Evolutionary conservation across 2,888 invertebrate genomes (phyloP).

Genomic region (Lasioglossum morio): DNA sequence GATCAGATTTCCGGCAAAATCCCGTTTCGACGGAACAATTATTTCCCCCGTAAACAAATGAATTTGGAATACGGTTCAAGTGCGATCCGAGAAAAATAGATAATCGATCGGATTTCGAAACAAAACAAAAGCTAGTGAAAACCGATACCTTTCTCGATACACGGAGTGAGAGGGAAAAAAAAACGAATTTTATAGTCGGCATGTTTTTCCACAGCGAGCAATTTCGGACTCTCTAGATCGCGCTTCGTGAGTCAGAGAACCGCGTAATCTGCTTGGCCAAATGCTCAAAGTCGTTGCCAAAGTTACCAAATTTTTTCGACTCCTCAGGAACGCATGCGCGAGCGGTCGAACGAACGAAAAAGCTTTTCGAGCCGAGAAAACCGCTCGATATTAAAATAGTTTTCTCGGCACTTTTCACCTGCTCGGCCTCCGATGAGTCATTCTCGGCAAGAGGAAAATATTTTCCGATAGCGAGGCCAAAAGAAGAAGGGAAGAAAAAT

Average conservation of each 20-base stretch:
- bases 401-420: conserved; percentile 5
- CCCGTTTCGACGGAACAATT: too few species aligned
- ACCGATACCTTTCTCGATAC: neutral
- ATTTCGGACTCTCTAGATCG: neutral
- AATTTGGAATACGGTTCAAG: neutral
- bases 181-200: neutral
- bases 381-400: neutral
- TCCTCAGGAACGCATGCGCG: neutral
- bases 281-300: neutral
- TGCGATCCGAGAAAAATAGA: neutral
- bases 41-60: too few species aligned
- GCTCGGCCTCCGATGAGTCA: neutral
- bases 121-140: neutral
- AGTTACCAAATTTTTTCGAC: neutral
- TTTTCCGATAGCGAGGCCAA: neutral
- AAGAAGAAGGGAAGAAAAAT: neutral
- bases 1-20: too few species aligned
- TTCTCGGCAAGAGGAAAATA: neutral
- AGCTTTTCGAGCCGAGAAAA: neutral
- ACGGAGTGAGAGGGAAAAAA: accelerated
- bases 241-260: neutral
- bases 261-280: neutral
- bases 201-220: too few species aligned
- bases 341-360: neutral
- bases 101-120: neutral